phyloP scores from a whole-genome alignment of 1,140 invertebrate genomes.

The Drosophila gunungcola region DNA sequence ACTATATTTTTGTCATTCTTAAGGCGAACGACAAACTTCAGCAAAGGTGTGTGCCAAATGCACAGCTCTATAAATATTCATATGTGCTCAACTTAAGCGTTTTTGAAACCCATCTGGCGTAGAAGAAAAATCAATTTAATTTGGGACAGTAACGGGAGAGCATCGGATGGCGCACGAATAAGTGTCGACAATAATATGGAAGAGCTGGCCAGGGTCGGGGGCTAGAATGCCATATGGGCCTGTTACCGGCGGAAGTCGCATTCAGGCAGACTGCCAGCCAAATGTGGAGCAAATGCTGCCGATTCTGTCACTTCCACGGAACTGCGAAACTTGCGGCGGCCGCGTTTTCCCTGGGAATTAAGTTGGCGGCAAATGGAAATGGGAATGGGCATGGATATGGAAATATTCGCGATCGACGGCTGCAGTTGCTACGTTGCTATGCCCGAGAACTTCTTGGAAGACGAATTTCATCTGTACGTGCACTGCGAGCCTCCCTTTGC shows the following conservation, averaged over 20 bases:
- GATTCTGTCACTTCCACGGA: slow-evolving; percentile 58
- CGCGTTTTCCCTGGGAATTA: slow-evolving; percentile 68
- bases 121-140: slow-evolving; percentile 29
- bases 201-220: slow-evolving; percentile 28
- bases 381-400: slow-evolving; percentile 47
- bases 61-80: slow-evolving; percentile 34
- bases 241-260: slow-evolving; percentile 57
- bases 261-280: slow-evolving; percentile 25
- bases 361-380: slow-evolving; percentile 63
- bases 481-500: slow-evolving; percentile 36
- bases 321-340: slow-evolving; percentile 33
- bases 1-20: neutral
- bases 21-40: neutral
- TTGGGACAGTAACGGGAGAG: slow-evolving; percentile 44
- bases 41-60: slow-evolving; percentile 32
- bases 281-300: slow-evolving; percentile 68
- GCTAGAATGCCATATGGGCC: slow-evolving; percentile 9
- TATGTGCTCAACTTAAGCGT: neutral
- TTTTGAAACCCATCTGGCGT: slow-evolving; percentile 33
- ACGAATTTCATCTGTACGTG: slow-evolving; percentile 55
- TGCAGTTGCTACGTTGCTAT: slow-evolving; percentile 6
- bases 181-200: slow-evolving; percentile 38
- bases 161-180: slow-evolving; percentile 29
- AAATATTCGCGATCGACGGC: slow-evolving; percentile 65
- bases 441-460: slow-evolving; percentile 65